Evolutionary conservation across 2,797 vertebrate species (phyloP), one percentile per base, ranked within the genome.

Genomic region (Acanthornis magna): DNA sequence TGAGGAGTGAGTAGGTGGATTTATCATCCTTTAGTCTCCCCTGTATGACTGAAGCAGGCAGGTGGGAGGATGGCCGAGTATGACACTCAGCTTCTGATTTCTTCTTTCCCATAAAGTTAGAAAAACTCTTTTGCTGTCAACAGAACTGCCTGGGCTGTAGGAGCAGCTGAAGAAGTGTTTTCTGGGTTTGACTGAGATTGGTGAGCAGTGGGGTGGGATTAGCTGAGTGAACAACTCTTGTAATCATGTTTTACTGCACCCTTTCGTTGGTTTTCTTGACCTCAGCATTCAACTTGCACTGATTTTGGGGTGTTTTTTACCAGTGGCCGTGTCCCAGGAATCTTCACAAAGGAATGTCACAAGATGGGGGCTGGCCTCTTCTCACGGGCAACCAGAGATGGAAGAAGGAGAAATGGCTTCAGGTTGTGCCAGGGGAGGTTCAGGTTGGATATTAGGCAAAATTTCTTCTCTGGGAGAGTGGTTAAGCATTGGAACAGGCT

Each of bases 281-380:
- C 26, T 72, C 50, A 58, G 54, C 54, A 65, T 68, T 23, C 54
- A 62, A 2, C 19, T 19, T 50, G 4, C 10, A 1, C 5, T 50
- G 18, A 3, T 20, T 72, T 68, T 51, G 8, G 43, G 25, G 5
- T 66, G 30, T 23, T 87, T 47, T 22, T 22, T 61, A 10, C 11
- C 42, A 43, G 14, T 2, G 32, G 2, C n/a, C 42, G 2, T 1
- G 5, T 47, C 32, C 48, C 43, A 47, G 0, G 1, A 2, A 34
- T 60, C 40, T 58, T 72, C 74, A 65, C 27, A 51, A 65, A 72
- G 21, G 15, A 32, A 16, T 11, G 5, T 18, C 18, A 27, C 4
- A 19, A 50, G 16, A 8, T 43, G 7, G 13, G 19, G 9, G 6
- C 47, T 32, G 13, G 19, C 22, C 34, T 50, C 48, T 81, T 32